Conservation (phyloP, 1,140 invertebrate species). For the Rhopalosiphum maidis region DNA sequence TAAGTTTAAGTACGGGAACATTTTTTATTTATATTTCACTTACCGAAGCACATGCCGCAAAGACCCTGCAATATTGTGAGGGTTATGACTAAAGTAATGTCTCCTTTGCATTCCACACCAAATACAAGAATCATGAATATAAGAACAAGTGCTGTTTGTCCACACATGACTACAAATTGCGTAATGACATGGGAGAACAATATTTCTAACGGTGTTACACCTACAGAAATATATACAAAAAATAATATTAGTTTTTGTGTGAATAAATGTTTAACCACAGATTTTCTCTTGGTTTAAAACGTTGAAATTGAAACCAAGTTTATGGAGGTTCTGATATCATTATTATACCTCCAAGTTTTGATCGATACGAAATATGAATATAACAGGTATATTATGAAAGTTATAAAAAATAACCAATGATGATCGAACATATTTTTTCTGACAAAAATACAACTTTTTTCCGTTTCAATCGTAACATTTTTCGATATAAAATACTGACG, state of each 20-base stretch:
- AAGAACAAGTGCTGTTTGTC: slow-evolving; percentile 83
- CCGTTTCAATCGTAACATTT: not conserved
- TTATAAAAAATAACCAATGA: not conserved
- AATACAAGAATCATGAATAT: slow-evolving; percentile 84
- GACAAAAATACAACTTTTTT: not conserved
- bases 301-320: not conserved
- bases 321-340: not conserved
- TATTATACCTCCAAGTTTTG: not conserved
- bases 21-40: slow-evolving; percentile 61
- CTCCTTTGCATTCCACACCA: slow-evolving; percentile 79
- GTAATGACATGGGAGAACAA: slow-evolving; percentile 84
- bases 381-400: not conserved
- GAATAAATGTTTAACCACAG: not conserved
- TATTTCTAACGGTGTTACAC: slow-evolving; percentile 72
- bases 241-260: not conserved
- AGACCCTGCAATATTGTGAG: slow-evolving; percentile 84
- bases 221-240: slow-evolving; percentile 59
- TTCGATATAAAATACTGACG: not conserved
- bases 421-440: not conserved
- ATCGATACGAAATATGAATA: not conserved
- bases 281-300: not conserved
- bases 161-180: slow-evolving; percentile 86
- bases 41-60: slow-evolving; percentile 92
- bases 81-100: slow-evolving; percentile 75
- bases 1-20: no score